phyloP scores from a whole-genome alignment of 2,888 invertebrate genomes.

The Eurois occulta region DNA sequence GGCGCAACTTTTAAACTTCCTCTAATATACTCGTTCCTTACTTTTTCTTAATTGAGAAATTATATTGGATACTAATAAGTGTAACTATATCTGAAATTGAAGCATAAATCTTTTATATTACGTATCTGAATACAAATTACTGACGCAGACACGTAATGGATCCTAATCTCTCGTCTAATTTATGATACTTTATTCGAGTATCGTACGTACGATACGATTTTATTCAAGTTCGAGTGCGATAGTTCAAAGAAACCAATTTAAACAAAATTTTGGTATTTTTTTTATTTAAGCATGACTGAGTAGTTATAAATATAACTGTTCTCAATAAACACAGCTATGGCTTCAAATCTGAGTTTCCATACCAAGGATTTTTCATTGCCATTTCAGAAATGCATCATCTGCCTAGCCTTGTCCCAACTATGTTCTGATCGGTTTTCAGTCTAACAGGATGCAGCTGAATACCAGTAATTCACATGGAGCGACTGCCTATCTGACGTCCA shows the following conservation, averaged over 20 bases:
- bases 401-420: background rate
- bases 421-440: too few relatives aligned
- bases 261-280: background rate
- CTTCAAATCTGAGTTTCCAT: background rate
- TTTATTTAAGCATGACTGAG: background rate
- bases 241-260: slow-evolving; percentile 21
- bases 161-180: background rate
- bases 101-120: slow-evolving; percentile 19
- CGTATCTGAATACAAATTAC: slow-evolving; percentile 14
- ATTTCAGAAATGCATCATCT: background rate
- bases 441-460: too few relatives aligned
- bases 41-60: background rate
- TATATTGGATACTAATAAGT: background rate
- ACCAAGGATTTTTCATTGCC: background rate
- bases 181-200: slow-evolving; percentile 13
- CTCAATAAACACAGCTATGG: background rate
- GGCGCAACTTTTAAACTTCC: too few relatives aligned
- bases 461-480: too few relatives aligned
- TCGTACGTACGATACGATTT: background rate
- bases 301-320: background rate
- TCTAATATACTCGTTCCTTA: too few relatives aligned
- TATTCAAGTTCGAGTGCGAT: slow-evolving; percentile 2
- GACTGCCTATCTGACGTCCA: too few relatives aligned
- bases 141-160: background rate
- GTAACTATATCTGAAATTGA: background rate